Conservation (phyloP, 92 coral and sea anemone genomes). For the Zoanthus sansibaricus region DNA sequence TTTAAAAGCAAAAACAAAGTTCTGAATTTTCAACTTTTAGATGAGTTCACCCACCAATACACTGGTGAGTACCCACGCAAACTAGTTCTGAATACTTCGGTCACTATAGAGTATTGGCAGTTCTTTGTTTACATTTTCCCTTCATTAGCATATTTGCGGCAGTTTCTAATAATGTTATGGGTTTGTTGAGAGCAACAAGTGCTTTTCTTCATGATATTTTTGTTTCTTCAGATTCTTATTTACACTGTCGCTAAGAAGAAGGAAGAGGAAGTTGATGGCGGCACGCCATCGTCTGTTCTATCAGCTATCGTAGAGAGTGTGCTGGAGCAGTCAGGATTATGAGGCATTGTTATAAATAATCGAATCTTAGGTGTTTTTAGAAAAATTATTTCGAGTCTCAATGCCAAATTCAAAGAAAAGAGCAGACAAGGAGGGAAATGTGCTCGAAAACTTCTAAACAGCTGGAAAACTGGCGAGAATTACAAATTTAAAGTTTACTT, state of each 20-base stretch:
- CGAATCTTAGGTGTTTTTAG: not conserved
- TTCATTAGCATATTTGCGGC: too few species aligned
- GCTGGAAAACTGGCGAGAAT: constrained; percentile 14
- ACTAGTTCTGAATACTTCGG: too few species aligned
- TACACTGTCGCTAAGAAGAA: constrained; percentile 4
- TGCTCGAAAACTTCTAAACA: not conserved
- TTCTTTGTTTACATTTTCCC: too few species aligned
- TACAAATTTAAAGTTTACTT: not conserved
- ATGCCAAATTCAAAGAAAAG: not conserved
- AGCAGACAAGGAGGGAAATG: not conserved
- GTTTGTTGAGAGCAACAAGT: not conserved
- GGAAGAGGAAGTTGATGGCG: not conserved
- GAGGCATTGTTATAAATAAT: not conserved
- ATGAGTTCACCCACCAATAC: too few species aligned
- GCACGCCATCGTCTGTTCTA: not conserved
- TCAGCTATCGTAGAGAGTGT: constrained; percentile 10
- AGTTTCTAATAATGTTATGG: too few species aligned
- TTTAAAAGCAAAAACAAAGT: too few species aligned
- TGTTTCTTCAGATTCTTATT: not conserved
- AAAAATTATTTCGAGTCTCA: not conserved
- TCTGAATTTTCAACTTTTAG: too few species aligned
- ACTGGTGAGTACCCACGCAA: too few species aligned
- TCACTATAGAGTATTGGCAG: too few species aligned
- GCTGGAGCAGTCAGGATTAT: not conserved
- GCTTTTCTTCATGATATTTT: not conserved